Conservation (phyloP, 2,797 vertebrate genomes). For the Psittacula echo region DNA sequence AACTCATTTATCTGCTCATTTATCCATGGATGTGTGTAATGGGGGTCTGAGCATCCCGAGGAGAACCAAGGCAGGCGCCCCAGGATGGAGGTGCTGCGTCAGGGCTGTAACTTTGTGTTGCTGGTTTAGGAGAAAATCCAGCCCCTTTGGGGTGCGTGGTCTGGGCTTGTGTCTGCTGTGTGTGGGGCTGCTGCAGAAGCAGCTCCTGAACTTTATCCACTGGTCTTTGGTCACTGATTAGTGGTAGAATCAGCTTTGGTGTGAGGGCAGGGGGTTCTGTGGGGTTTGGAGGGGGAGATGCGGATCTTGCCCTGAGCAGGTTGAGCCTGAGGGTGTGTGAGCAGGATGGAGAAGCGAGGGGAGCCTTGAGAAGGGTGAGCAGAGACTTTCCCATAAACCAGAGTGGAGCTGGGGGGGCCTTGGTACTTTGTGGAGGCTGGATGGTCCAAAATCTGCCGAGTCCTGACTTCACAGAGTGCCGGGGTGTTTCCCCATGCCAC, state of each 20-base stretch:
- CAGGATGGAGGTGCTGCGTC: accelerated
- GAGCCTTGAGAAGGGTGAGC: not conserved
- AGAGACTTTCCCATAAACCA: not conserved
- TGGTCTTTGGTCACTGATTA: not conserved
- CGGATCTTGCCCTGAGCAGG: not conserved
- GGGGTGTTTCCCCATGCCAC: not conserved
- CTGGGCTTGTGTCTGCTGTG: not conserved
- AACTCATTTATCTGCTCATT: conserved; percentile 37
- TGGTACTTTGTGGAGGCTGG: not conserved
- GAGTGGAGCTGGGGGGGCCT: not conserved
- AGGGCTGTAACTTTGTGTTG: not conserved
- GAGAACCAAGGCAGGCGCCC: not conserved
- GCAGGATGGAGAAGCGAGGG: not conserved
- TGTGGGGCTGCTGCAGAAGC: not conserved
- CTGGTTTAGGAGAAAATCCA: not conserved
- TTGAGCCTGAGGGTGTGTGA: not conserved
- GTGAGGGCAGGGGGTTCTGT: not conserved
- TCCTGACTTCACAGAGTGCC: not conserved
- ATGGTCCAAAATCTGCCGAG: not conserved
- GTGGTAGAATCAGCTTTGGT: not conserved
- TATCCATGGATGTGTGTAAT: not conserved
- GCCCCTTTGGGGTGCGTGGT: not conserved
- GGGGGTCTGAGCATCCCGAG: not conserved
- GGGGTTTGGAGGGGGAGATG: not conserved
- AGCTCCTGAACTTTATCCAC: not conserved